Evolutionary conservation across 1,140 invertebrate genomes (phyloP), one percentile per base, ranked within the genome.

Genomic region (Saccostrea cuccullata): DNA sequence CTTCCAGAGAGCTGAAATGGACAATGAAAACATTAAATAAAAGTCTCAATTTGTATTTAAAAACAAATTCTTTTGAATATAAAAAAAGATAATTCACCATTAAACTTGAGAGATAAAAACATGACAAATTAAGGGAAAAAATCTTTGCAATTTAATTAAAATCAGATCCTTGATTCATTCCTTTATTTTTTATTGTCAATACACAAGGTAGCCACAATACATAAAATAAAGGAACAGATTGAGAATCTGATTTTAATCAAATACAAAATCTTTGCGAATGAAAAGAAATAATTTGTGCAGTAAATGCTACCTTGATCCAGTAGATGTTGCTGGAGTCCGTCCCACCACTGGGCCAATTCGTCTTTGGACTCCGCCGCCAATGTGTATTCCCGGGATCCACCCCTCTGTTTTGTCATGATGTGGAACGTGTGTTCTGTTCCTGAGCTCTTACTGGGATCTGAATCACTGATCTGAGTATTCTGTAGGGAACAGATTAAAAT

Each of bases 1-100:
- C 91, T 96, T 96, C 97, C 97, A 97, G 64, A 96, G 95, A 13
- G 92, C 95, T 95, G 86, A 12, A 92, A 91, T 84, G 86, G 58
- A 89, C 55, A 23, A 77, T 20, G 23, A 56, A 47, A 56, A 47
- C 30, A 40, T 73, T 40, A 85, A 58, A 47, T 6, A 47, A n/a
- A 55, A 60, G 47, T 56, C 11, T 23, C 30, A 82, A 3, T 47
- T 40, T 40, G 30, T 30, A 20, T 77, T 47, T 0, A 47, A 47
- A 6, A 2, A 9, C 1, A 36, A 1, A 47, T 47, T 47, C 47
- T 47, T 47, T 47, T 47, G 47, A 47, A 36, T 36, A 36, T 1
- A 36, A 1, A 1, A 36, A 36, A 6, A 47, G 47, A 9, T 47
- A n/a, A 47, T 47, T 36, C 30, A 36, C 30, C 47, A 47, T 47